Percentiles rank a stretch among this genome's conserved stretches.
phyloP scores from a whole-genome alignment of 2,888 invertebrate species.

The Adelphocoris suturalis region DNA sequence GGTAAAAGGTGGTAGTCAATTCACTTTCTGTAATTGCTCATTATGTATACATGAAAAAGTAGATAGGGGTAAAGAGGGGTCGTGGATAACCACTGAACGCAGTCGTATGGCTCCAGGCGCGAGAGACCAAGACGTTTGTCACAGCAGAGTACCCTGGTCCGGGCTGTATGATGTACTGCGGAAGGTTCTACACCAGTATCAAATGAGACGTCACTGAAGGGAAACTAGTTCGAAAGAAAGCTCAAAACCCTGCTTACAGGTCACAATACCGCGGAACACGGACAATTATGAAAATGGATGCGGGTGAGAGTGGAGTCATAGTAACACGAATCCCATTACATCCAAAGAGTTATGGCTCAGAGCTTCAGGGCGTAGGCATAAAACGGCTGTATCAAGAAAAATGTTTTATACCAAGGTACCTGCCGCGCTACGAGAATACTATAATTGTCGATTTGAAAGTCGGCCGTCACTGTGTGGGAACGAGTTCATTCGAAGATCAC shows the following conservation, averaged over 20 bases:
- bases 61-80: too few relatives aligned
- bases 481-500: slow-evolving; percentile 44
- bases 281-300: slow-evolving; percentile 49
- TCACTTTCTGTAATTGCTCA: too few relatives aligned
- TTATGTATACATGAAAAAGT: too few relatives aligned
- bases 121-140: neutral
- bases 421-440: neutral
- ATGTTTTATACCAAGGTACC: slow-evolving; percentile 35
- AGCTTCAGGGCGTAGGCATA: neutral
- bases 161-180: neutral
- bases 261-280: slow-evolving; percentile 9
- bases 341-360: slow-evolving; percentile 4
- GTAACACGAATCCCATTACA: slow-evolving; percentile 38
- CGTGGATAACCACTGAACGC: neutral
- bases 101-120: neutral
- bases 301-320: slow-evolving; percentile 37
- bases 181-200: neutral
- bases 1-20: too few relatives aligned
- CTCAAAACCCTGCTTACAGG: neutral
- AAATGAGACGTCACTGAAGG: neutral
- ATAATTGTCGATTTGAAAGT: slow-evolving; percentile 52
- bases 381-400: slow-evolving; percentile 20
- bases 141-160: neutral
- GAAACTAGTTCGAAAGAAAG: neutral
- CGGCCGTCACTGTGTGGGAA: slow-evolving; percentile 38